Evolutionary conservation across 2,113 vertebrate species (phyloP).

Genomic region (Anser cygnoides): DNA sequence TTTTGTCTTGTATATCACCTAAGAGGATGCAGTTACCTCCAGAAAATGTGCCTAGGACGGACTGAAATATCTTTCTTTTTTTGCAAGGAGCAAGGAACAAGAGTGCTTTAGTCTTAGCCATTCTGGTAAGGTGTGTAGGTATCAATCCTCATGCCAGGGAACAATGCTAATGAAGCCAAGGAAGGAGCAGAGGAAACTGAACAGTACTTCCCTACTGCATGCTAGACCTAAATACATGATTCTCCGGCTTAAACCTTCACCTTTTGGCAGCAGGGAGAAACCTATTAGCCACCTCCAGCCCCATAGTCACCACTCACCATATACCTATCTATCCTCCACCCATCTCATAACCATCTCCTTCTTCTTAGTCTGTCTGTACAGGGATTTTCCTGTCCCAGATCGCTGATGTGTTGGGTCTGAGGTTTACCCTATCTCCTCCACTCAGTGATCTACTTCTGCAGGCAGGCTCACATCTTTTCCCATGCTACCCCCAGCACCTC

Average conservation of each 20-base stretch:
- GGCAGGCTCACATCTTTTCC: background rate
- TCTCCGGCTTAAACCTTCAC: background rate
- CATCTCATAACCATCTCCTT: background rate
- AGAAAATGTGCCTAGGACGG: no score
- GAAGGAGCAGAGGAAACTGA: background rate
- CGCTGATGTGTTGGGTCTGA: background rate
- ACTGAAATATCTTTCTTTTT: background rate
- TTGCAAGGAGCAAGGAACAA: background rate
- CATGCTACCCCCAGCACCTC: accelerated
- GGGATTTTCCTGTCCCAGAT: background rate
- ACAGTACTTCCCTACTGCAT: background rate
- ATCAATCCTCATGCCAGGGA: background rate
- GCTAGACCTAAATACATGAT: background rate
- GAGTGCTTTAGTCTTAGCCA: background rate
- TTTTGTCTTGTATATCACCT: background rate
- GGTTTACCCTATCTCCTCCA: background rate
- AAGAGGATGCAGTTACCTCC: background rate
- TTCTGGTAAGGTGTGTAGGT: background rate
- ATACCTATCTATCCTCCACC: background rate
- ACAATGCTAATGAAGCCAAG: background rate
- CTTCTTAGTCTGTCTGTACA: background rate
- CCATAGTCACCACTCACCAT: background rate
- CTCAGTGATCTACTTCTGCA: background rate
- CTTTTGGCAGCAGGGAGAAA: background rate
- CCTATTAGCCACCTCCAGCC: accelerated